These are phyloP conservation scores for Zosterops pallidus DNA, from an alignment of 2,113 vertebrate genomes.

Conservation along the genomic window DNA sequence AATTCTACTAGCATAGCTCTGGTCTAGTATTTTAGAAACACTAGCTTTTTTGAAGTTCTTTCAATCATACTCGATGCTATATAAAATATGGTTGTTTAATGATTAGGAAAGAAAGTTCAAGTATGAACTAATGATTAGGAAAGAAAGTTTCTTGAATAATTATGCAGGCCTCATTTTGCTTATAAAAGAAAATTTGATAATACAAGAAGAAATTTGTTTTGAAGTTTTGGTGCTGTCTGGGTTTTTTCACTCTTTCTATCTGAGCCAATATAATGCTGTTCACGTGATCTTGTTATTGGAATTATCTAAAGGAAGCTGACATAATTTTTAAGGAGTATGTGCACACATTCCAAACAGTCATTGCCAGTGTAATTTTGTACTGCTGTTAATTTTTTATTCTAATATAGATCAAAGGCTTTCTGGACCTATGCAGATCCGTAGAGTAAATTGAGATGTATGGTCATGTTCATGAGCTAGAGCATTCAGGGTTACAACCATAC, in stretches of 20 bases:
- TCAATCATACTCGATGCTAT: background rate
- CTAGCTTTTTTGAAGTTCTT: background rate
- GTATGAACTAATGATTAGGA: background rate
- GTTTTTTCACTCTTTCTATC: background rate
- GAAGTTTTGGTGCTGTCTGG: background rate
- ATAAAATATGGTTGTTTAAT: background rate
- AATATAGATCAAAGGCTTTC: background rate
- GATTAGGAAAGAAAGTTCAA: background rate
- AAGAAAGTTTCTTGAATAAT: background rate
- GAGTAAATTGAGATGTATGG: background rate
- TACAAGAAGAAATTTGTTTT: background rate
- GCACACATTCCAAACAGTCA: background rate
- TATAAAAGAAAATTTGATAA: background rate
- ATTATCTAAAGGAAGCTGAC: background rate
- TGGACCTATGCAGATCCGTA: background rate
- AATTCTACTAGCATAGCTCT: background rate
- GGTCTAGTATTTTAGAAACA: background rate
- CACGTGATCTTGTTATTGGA: background rate
- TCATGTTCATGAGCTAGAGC: background rate
- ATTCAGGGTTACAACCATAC: background rate
- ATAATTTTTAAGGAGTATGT: background rate
- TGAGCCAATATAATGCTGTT: background rate
- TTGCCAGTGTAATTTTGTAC: background rate
- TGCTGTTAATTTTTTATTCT: background rate
- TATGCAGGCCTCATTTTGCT: background rate